Base-by-base conservation (phyloP, 2,113 vertebrate species). In the Dasyurus viverrinus region DNA sequence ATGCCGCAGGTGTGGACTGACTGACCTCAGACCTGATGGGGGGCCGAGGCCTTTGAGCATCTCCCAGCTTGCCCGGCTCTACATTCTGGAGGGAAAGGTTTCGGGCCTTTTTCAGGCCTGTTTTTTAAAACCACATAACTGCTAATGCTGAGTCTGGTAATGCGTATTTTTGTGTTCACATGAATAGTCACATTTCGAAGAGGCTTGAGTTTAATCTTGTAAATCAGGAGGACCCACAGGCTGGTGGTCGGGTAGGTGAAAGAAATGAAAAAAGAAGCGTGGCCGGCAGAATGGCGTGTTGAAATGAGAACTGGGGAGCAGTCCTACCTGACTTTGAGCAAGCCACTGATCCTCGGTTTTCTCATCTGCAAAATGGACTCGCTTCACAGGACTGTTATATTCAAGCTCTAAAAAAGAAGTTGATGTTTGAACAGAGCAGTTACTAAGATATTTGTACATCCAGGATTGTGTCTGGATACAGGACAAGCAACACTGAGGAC, bases 181-280 rank as follows among this genome's bases (percentile, higher is more conserved):
- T 42, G 84, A 94, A 92, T 42, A 91, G 52, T 12, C 52, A 47
- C 60, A 94, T 90, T 91, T 93, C 89, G n/a, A 90, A 47, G 3
- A 53, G 16, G 30, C 8, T 46, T 68, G 94, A 93, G 36, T 50
- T 54, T 92, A 57, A 89, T 53, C 30, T 47, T 93, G 89, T 76
- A 76, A 76, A 55, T 27, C 19, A 22, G 94, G 60, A 96, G 47
- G 5, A 90, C 25, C 47, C 10, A 55, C 25, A 22, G 57, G 53
- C 42, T 47, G 89, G 54, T 26, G 89, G 60, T 57, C 92, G 53
- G 95, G 60, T 24, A 92, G 60, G 55, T 92, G 48, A 94, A 92
- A 46, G 91, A 94, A 68, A 84, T n/a, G 94, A 93, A 96, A 91
- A 16, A 54, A 93, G 14, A 55, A 96, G 53, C 36, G 16, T 8